phyloP scores from a whole-genome alignment of 1,140 invertebrate genomes.

The Scylla paramamosain region DNA sequence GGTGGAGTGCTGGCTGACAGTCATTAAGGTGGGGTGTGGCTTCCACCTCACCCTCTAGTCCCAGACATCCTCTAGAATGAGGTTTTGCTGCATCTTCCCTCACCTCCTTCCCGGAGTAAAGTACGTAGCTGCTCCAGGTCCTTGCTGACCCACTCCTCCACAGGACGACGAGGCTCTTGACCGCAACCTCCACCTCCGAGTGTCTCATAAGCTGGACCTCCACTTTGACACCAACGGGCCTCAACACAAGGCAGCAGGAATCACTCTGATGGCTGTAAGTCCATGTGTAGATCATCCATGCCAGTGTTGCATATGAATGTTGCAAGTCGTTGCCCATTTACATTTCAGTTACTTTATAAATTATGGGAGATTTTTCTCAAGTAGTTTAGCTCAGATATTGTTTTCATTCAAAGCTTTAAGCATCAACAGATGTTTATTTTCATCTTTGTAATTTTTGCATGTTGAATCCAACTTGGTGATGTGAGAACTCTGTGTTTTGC shows the following conservation, averaged over 20 bases:
- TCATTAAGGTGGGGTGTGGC: background rate
- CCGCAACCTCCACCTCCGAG: conserved; percentile 79
- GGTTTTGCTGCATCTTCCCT: conserved; percentile 9
- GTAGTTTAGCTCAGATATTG: background rate
- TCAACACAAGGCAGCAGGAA: conserved; percentile 79
- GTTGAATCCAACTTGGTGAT: background rate
- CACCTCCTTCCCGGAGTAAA: background rate
- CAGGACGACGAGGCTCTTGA: conserved; percentile 80
- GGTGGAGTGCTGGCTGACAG: background rate
- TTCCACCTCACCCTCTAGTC: background rate
- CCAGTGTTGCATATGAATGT: background rate
- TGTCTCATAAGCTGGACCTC: conserved; percentile 79
- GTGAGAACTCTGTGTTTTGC: background rate
- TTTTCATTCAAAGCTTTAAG: background rate
- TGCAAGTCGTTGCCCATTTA: background rate
- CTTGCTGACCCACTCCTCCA: conserved; percentile 53
- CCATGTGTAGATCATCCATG: background rate
- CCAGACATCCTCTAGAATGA: background rate
- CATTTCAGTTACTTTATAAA: background rate
- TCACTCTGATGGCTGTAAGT: conserved; percentile 81
- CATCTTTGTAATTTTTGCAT: background rate
- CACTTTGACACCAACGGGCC: conserved; percentile 80
- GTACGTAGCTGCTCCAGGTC: background rate
- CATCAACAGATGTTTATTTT: background rate
- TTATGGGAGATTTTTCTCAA: background rate